phyloP scores from a whole-genome alignment of 2,113 vertebrate genomes.

The Apistogramma diplotaenia region DNA sequence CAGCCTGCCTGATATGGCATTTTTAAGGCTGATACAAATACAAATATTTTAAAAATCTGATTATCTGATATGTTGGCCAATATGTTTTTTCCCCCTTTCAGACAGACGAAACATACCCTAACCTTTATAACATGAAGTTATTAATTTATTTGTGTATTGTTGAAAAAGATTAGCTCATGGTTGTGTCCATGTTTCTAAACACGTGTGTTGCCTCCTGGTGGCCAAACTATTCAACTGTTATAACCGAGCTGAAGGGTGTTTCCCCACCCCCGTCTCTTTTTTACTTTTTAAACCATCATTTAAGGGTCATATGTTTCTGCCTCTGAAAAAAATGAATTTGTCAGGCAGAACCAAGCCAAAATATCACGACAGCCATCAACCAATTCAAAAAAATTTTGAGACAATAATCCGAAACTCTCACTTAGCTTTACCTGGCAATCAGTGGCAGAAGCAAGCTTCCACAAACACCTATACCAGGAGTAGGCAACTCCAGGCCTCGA shows the following conservation, averaged over 20 bases:
- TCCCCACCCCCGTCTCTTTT: background rate
- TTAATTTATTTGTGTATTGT: background rate
- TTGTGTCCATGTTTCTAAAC: background rate
- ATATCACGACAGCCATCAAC: background rate
- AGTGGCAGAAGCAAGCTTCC: background rate
- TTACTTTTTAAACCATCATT: background rate
- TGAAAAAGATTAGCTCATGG: background rate
- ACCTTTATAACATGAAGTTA: background rate
- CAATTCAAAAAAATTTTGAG: background rate
- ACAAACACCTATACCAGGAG: background rate
- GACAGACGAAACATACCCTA: background rate
- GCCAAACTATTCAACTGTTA: background rate
- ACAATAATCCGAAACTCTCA: background rate
- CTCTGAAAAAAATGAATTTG: too few relatives aligned
- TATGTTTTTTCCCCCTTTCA: background rate
- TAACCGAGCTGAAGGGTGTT: background rate
- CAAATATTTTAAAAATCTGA: background rate
- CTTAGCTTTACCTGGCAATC: too few relatives aligned
- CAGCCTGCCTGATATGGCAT: background rate
- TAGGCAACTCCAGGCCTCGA: too few relatives aligned
- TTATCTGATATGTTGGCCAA: background rate
- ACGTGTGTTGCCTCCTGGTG: background rate
- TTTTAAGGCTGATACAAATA: background rate
- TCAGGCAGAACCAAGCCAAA: background rate
- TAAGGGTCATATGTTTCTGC: background rate